Percentiles rank a stretch among this genome's conserved stretches.
Evolutionary conservation across 2,113 vertebrate species (phyloP).

Genomic region (Apeltes quadracus): DNA sequence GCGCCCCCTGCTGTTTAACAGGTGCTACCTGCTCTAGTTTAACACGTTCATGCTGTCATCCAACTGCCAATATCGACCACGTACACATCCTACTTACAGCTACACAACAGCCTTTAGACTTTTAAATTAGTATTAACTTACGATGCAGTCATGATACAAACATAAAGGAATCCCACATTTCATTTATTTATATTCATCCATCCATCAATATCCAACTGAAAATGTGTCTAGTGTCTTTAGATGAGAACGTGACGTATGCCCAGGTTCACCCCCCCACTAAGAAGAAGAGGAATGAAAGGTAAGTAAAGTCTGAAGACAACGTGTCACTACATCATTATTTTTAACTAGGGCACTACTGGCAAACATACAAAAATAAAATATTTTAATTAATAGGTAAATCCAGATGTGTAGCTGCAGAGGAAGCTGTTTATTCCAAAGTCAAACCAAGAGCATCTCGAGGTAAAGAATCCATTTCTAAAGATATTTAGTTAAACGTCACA

Average conservation of each 20-base stretch:
- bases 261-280: not conserved
- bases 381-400: conserved; percentile 5
- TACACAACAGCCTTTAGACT: not conserved
- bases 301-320: not conserved
- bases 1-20: not conserved
- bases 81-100: not conserved
- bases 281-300: not conserved
- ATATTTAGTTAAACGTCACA: too few species aligned
- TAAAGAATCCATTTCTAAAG: too few species aligned
- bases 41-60: not conserved
- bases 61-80: too few species aligned
- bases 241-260: not conserved
- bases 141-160: too few species aligned
- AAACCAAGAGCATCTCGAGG: not conserved
- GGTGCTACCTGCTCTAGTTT: not conserved
- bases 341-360: too few species aligned
- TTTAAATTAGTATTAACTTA: not conserved
- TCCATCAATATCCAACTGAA: not conserved
- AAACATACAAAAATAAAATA: too few species aligned
- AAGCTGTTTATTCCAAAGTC: conserved; percentile 26
- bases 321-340: not conserved
- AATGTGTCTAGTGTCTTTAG: not conserved
- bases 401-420: not conserved
- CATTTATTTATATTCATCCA: not conserved
- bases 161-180: not conserved